Percentiles rank a stretch among this genome's conserved stretches.
Conservation (phyloP, 2,113 vertebrate genomes). For the Setophaga kirtlandii region DNA sequence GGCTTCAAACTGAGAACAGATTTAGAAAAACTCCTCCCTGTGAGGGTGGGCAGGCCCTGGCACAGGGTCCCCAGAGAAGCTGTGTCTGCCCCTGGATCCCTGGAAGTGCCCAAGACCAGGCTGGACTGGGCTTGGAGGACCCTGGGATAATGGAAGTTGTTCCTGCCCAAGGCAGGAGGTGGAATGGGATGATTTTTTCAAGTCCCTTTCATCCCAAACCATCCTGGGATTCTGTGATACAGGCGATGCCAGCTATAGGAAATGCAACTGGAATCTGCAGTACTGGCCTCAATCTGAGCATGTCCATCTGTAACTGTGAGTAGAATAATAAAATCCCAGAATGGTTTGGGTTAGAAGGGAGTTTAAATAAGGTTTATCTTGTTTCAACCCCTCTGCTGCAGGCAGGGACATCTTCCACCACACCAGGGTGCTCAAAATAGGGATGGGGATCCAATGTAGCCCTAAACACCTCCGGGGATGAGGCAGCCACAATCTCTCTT, state of each 20-base stretch:
- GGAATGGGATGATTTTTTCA: rapidly evolving
- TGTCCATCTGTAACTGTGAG: background rate
- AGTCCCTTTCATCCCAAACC: background rate
- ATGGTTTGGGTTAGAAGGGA: background rate
- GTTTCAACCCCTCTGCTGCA: background rate
- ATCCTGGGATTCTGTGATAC: rapidly evolving
- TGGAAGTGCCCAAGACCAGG: background rate
- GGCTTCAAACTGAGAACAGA: too few species aligned
- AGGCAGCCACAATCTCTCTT: background rate
- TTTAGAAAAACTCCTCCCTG: background rate
- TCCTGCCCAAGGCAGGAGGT: rapidly evolving
- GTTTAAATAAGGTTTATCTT: background rate
- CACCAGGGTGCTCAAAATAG: background rate
- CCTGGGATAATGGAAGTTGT: rapidly evolving
- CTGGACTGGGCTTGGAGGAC: rapidly evolving
- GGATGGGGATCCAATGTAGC: background rate
- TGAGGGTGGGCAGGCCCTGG: rapidly evolving
- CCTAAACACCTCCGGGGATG: background rate
- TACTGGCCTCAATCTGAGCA: background rate
- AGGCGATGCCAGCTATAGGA: rapidly evolving
- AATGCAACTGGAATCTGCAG: background rate
- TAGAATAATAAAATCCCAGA: background rate
- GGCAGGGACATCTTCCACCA: background rate
- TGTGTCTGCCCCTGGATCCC: background rate
- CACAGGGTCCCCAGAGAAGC: background rate